Percentiles rank a stretch among this genome's conserved stretches.
Conservation (phyloP, 2,888 invertebrate genomes). For the Pyrgus malvae region DNA sequence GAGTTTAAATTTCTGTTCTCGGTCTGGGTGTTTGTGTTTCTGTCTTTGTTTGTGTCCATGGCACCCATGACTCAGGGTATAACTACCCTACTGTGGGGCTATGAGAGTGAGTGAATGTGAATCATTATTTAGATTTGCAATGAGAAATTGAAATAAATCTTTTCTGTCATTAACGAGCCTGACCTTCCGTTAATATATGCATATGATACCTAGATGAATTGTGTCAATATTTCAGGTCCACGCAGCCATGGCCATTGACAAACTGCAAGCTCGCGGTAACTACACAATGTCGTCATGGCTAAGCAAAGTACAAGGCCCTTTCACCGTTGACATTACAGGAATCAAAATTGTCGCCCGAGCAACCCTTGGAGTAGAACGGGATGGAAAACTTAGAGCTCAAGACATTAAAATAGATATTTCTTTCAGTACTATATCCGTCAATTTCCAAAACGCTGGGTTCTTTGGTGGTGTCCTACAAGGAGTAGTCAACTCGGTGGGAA, state of each 20-base stretch:
- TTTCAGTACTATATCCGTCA: slow-evolving; percentile 88
- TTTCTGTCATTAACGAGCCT: too few relatives aligned
- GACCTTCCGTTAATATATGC: too few relatives aligned
- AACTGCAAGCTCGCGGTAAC: slow-evolving; percentile 86
- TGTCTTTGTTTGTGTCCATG: too few relatives aligned
- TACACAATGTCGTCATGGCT: slow-evolving; percentile 89
- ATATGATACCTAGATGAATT: too few relatives aligned
- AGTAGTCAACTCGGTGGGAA: slow-evolving; percentile 90
- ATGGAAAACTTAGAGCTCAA: slow-evolving; percentile 89
- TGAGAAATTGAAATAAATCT: too few relatives aligned
- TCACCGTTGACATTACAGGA: slow-evolving; percentile 87
- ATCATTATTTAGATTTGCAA: too few relatives aligned
- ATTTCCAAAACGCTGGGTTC: slow-evolving; percentile 91
- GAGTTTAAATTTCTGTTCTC: too few relatives aligned
- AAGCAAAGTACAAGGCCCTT: slow-evolving; percentile 87
- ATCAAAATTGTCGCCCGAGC: slow-evolving; percentile 87
- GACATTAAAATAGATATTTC: slow-evolving; percentile 90
- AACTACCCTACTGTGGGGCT: too few relatives aligned
- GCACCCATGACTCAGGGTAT: too few relatives aligned
- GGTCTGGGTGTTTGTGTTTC: too few relatives aligned
- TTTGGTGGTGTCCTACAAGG: slow-evolving; percentile 87
- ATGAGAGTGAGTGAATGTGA: too few relatives aligned
- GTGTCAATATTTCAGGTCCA: slow-evolving; percentile 81
- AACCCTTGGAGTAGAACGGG: slow-evolving; percentile 86
- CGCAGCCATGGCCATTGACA: slow-evolving; percentile 86